Percentiles rank a stretch among this genome's conserved stretches.
Conservation (phyloP, 2,797 vertebrate species). For the Acipenser transmontanus region DNA sequence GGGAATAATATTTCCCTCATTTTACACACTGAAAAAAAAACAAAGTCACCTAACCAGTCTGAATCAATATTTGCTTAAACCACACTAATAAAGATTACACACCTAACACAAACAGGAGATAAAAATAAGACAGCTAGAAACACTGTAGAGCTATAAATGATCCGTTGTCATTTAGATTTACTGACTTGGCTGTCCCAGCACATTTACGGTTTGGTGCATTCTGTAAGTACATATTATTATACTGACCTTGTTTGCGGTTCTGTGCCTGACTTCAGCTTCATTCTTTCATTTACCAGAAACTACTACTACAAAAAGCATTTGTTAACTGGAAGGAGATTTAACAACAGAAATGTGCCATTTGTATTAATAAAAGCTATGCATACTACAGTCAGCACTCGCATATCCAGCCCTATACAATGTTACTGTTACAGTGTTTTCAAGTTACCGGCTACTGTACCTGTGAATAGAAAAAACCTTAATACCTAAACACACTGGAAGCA, state of each 20-base stretch:
- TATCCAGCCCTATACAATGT: too few relatives aligned
- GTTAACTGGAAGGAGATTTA: too few relatives aligned
- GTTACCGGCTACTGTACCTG: too few relatives aligned
- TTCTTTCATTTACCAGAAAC: too few relatives aligned
- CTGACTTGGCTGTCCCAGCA: background rate
- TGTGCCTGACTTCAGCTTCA: background rate
- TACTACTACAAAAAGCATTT: too few relatives aligned
- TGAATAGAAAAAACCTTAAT: too few relatives aligned
- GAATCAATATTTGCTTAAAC: conserved; percentile 48
- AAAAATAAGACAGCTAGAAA: conserved; percentile 18
- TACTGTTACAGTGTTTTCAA: too few relatives aligned
- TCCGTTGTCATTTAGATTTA: conserved; percentile 18
- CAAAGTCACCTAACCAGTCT: conserved; percentile 33
- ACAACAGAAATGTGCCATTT: too few relatives aligned
- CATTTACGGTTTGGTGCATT: background rate
- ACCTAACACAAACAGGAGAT: conserved; percentile 17
- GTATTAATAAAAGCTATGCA: too few relatives aligned
- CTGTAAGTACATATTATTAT: conserved; percentile 12
- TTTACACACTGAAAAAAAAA: conserved; percentile 28
- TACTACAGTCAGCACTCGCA: too few relatives aligned
- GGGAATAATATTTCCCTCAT: conserved; percentile 14
- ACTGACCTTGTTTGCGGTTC: conserved; percentile 9
- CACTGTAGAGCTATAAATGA: conserved; percentile 42
- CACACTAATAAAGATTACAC: conserved; percentile 35
- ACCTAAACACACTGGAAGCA: too few relatives aligned